Percentiles rank a stretch among this genome's conserved stretches.
These are phyloP conservation scores for Circaetus gallicus DNA, from an alignment of 2,113 vertebrate genomes.

Conservation along the genomic window DNA sequence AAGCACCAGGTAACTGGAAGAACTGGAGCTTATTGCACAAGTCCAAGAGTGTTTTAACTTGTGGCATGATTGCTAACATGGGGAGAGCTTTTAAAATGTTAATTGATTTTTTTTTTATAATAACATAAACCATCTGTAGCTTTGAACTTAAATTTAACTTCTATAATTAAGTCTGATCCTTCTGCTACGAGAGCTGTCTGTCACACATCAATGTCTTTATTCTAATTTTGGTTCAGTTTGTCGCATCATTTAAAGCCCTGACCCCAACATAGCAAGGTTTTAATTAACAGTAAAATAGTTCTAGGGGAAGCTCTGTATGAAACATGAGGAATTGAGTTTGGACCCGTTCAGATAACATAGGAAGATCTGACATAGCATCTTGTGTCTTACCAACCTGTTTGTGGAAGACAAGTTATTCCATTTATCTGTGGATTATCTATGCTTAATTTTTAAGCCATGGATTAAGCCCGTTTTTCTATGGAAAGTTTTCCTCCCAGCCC, in stretches of 20 bases:
- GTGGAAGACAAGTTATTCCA: background rate
- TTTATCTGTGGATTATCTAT: background rate
- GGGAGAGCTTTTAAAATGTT: constrained; percentile 33
- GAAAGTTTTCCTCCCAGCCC: background rate
- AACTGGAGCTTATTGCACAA: constrained; percentile 26
- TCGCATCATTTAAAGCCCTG: background rate
- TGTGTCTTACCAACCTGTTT: background rate
- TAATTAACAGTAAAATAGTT: background rate
- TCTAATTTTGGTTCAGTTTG: background rate
- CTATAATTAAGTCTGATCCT: constrained; percentile 8
- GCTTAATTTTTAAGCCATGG: background rate
- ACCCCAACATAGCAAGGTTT: background rate
- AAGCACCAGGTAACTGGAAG: background rate
- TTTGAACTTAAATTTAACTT: constrained; percentile 47
- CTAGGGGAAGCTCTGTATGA: background rate
- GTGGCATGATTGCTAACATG: background rate
- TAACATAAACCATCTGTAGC: constrained; percentile 34
- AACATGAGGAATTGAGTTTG: background rate
- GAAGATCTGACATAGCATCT: background rate
- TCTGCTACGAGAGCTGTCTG: background rate
- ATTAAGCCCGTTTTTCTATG: background rate
- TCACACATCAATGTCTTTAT: background rate
- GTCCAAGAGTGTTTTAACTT: constrained; percentile 25
- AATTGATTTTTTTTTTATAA: constrained; percentile 33
- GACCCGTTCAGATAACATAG: background rate